phyloP scores from a whole-genome alignment of 2,888 invertebrate species.

The Chloroclystis v-ata region DNA sequence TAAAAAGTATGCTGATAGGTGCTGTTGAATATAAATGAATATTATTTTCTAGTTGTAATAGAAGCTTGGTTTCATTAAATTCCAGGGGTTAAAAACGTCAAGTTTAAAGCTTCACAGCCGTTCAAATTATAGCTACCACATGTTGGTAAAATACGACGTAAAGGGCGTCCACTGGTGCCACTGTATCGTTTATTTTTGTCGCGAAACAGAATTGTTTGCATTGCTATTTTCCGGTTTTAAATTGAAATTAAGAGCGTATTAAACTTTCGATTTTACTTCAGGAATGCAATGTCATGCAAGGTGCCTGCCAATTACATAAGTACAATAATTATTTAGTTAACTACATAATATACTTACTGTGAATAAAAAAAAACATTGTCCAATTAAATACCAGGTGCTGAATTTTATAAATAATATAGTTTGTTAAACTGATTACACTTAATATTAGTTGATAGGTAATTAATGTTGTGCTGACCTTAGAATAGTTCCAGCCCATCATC shows the following conservation, averaged over 20 bases:
- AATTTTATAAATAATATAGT: too few species aligned
- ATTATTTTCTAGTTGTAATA: too few species aligned
- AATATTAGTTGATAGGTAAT: too few species aligned
- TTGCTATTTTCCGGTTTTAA: constrained; percentile 21
- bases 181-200: constrained; percentile 19
- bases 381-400: too few species aligned
- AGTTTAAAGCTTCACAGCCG: neutral
- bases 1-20: too few species aligned
- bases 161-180: constrained; percentile 13
- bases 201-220: constrained; percentile 15
- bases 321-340: too few species aligned
- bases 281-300: constrained; percentile 15
- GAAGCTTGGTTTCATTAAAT: too few species aligned
- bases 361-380: too few species aligned
- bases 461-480: neutral
- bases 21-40: too few species aligned
- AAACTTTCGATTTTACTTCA: constrained; percentile 18
- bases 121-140: constrained; percentile 12
- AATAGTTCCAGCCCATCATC: neutral
- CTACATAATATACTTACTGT: too few species aligned
- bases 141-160: constrained; percentile 15
- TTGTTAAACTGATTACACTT: too few species aligned
- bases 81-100: too few species aligned
- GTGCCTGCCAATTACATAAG: neutral
- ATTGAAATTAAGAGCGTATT: constrained; percentile 15